Percentiles rank a stretch among this genome's conserved stretches.
These are phyloP conservation scores for Triops longicaudatus DNA, from an alignment of 1,140 invertebrate species.

Conservation along the genomic window DNA sequence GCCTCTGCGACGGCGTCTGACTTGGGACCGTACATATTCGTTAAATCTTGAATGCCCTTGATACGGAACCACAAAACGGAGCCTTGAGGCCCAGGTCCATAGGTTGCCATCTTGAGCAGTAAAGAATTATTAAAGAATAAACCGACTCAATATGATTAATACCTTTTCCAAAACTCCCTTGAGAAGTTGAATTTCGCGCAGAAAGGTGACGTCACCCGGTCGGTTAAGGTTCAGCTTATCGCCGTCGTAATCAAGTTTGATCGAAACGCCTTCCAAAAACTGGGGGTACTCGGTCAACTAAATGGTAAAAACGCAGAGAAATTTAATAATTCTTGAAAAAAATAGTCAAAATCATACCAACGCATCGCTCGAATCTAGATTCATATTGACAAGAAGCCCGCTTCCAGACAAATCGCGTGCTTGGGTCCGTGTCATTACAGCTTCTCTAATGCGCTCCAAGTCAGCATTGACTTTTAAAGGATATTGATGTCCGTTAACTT, in stretches of 20 bases:
- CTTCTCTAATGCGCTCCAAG: slow-evolving; percentile 7
- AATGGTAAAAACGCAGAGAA: background rate
- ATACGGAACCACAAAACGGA: slow-evolving; percentile 35
- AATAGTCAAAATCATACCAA: background rate
- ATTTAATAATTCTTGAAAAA: background rate
- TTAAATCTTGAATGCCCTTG: slow-evolving; percentile 49
- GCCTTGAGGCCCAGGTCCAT: background rate
- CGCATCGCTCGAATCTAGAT: background rate
- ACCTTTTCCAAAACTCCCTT: slow-evolving; percentile 28
- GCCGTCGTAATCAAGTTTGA: background rate
- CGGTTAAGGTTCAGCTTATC: slow-evolving; percentile 18
- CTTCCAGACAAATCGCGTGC: slow-evolving; percentile 11
- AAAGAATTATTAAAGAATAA: background rate
- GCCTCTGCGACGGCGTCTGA: slow-evolving; percentile 58
- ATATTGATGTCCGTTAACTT: slow-evolving; percentile 46
- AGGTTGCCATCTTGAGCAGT: background rate
- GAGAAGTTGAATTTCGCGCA: slow-evolving; percentile 28
- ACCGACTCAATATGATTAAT: background rate
- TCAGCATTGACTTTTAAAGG: slow-evolving; percentile 43
- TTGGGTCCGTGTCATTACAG: slow-evolving; percentile 4
- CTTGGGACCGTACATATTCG: slow-evolving; percentile 56
- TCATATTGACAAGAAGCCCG: background rate
- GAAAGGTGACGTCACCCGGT: slow-evolving; percentile 28
- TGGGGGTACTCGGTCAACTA: background rate
- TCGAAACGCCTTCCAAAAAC: background rate